Conservation (phyloP, 1,140 invertebrate species). For the Caligus rogercresseyi region DNA sequence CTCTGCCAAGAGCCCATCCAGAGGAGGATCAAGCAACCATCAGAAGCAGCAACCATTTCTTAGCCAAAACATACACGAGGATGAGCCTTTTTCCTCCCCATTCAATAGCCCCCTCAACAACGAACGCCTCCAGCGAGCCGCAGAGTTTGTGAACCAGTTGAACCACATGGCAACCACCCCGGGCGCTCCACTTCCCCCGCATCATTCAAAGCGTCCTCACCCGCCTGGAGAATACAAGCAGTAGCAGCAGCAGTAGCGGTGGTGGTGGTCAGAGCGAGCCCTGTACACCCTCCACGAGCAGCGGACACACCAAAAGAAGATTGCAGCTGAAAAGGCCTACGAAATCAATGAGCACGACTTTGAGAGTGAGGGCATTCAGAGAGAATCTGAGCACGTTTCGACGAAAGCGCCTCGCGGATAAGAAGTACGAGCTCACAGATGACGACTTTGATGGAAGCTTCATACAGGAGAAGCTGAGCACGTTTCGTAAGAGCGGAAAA, state of each 20-base stretch:
- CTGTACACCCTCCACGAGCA: too few relatives aligned
- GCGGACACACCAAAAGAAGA: background rate
- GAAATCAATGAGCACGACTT: constrained; percentile 61
- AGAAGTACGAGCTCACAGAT: constrained; percentile 75
- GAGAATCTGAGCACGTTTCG: constrained; percentile 23
- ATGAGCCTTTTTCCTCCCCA: background rate
- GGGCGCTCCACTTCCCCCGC: background rate
- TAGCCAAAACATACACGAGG: background rate
- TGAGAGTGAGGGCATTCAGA: constrained; percentile 46
- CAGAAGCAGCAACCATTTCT: background rate
- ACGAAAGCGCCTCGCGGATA: constrained; percentile 52
- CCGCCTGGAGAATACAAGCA: background rate
- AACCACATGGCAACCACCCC: background rate
- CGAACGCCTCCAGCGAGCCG: background rate
- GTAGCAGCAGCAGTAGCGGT: background rate
- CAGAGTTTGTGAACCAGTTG: background rate
- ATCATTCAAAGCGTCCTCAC: background rate
- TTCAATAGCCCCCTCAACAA: background rate
- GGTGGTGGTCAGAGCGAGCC: background rate
- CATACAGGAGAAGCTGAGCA: constrained; percentile 25
- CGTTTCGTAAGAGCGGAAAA: constrained; percentile 1
- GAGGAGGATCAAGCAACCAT: too few relatives aligned
- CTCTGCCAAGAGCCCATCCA: background rate
- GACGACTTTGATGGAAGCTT: constrained; percentile 54
- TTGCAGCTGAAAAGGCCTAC: constrained; percentile 67